Conservation (phyloP, 2,797 vertebrate genomes). For the Sebastolobus altivelis region DNA sequence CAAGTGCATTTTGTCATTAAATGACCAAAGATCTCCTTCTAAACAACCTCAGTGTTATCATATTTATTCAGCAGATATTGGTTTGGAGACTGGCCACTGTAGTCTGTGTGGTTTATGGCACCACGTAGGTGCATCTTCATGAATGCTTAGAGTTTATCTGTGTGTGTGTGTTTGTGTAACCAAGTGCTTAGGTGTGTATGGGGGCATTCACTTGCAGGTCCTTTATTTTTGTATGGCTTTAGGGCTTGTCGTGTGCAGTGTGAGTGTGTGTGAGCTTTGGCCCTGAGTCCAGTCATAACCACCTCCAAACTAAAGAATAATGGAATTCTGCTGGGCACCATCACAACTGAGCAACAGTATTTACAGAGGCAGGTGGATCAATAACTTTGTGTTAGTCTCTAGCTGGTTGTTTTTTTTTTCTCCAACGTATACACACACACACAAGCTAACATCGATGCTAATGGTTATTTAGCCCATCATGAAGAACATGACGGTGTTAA, state of each 20-base stretch:
- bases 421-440: not conserved
- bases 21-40: not conserved
- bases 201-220: not conserved
- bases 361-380: slow-evolving; percentile 47
- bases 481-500: not conserved
- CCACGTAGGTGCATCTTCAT: not conserved
- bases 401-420: slow-evolving; percentile 16
- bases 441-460: slow-evolving; percentile 9
- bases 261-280: not conserved
- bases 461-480: slow-evolving; percentile 41
- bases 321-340: slow-evolving; percentile 41
- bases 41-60: slow-evolving; percentile 4
- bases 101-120: not conserved
- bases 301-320: slow-evolving; percentile 54
- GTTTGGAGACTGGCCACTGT: not conserved
- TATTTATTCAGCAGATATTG: slow-evolving; percentile 21
- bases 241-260: not conserved
- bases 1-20: not conserved
- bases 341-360: slow-evolving; percentile 49
- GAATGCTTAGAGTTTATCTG: not conserved
- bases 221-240: not conserved
- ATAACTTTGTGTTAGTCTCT: slow-evolving; percentile 46
- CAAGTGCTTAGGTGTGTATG: too few relatives aligned
- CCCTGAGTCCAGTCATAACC: slow-evolving; percentile 34
- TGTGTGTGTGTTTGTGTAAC: not conserved